These are phyloP conservation scores for Pachypsylla venusta DNA, from an alignment of 1,140 invertebrate genomes.

Conservation along the genomic window DNA sequence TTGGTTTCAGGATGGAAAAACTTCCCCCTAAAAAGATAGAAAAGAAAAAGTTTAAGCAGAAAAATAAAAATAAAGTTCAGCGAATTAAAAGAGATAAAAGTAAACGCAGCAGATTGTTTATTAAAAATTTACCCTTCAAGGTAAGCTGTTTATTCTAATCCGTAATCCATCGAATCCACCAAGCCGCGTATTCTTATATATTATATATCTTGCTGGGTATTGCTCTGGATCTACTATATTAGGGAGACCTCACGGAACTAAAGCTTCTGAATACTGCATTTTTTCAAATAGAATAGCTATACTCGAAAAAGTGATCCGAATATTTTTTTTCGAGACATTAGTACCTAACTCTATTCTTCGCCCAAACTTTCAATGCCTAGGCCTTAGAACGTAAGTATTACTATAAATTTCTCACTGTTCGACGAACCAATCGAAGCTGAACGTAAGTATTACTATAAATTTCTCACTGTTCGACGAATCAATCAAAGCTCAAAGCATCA, in stretches of 20 bases:
- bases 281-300: background rate
- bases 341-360: no score
- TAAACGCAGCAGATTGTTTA: background rate
- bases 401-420: no score
- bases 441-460: no score
- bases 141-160: background rate
- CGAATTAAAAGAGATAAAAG: background rate
- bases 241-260: no score
- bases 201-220: background rate
- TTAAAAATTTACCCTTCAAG: conserved; percentile 5
- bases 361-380: no score
- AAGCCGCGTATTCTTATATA: no score
- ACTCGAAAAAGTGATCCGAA: background rate
- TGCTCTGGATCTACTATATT: background rate
- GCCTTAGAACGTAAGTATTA: no score
- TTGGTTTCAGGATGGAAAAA: background rate
- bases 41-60: background rate
- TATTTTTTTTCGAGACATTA: no score
- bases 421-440: no score
- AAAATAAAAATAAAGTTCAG: background rate
- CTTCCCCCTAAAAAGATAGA: background rate
- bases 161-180: background rate
- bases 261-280: background rate
- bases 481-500: no score
- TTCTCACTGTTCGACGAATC: no score